Base-by-base conservation (phyloP, 2,888 invertebrate genomes). In the Thyatira batis region DNA sequence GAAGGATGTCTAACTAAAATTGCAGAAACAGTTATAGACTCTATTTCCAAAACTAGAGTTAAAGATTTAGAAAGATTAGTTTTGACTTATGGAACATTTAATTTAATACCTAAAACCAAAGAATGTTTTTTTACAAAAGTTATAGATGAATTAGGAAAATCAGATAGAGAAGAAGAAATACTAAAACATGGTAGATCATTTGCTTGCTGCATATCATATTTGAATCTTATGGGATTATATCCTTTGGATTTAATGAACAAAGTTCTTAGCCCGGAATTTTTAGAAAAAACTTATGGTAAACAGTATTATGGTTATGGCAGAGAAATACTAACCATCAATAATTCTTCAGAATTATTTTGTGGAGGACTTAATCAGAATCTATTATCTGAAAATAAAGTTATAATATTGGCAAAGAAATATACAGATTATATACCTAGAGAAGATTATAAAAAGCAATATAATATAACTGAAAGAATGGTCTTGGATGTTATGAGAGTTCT, bases 51-150 rank as follows among this genome's bases (percentile, higher is more conserved):
- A 3, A 79, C 93, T 0, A 92, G 96, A 58, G 49, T 96, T 0
- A 97, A 97, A 83, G 97, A 97, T 74, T 84, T 97, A 27, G 97
- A 97, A 82, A 92, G 96, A 65, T 81, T 96, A 8, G 82, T 94
- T 2, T 89, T 95, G 57, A 92, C 93, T 0, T 92, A 94, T 71
- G 93, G 93, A 1, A 92, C 94, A 72, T 95, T 95, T 62, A 93
- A 95, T 76, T 92, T 90, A 52, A 80, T 84, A 55, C 94, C 94
- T 11, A 65, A 88, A 50, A 92, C 89, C n/a, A 63, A 76, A 58
- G 69, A 77, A 46, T 76, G 77, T 53, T 85, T 91, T 50, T 79
- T 86, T 55, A 73, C 87, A 10, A 89, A 87, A 60, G 73, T 88
- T 1, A 60, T 87, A 10, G 82, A 89, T 30, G 92, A 94, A 55